Evolutionary conservation across 2,797 vertebrate species (phyloP).

Genomic region (Lithobates sylvaticus): DNA sequence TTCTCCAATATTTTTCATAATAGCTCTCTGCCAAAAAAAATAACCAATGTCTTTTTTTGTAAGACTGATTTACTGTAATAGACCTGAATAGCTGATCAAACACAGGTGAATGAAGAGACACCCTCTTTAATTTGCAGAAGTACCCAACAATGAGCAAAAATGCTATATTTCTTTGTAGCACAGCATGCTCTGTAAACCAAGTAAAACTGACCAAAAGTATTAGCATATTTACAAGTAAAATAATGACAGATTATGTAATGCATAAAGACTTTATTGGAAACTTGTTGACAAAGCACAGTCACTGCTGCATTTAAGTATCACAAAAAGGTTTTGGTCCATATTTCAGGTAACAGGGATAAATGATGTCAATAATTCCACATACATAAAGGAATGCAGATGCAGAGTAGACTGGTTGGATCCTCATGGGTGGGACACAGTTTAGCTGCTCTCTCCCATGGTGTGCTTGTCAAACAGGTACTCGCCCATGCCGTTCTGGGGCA

Average conservation of each 20-base stretch:
- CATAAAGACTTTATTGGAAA: slow-evolving; percentile 56
- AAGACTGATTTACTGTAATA: no score
- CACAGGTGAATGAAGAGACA: no score
- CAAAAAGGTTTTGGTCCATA: not conserved
- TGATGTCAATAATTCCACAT: not conserved
- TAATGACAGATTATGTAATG: not conserved
- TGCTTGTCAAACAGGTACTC: slow-evolving; percentile 66
- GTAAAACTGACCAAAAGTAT: no score
- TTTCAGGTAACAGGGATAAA: not conserved
- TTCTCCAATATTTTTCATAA: no score
- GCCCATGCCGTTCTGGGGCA: slow-evolving; percentile 60
- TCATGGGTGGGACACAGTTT: not conserved
- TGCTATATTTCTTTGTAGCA: no score
- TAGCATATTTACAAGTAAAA: not conserved
- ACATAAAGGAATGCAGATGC: slow-evolving; percentile 24
- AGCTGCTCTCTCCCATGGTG: slow-evolving; percentile 58
- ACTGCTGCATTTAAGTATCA: slow-evolving; percentile 10
- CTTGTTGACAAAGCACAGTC: slow-evolving; percentile 60
- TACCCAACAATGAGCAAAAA: no score
- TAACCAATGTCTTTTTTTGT: no score
- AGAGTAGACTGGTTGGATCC: slow-evolving; percentile 35
- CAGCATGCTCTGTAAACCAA: no score
- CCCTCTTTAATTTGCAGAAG: no score
- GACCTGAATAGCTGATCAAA: no score
- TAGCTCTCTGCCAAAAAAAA: no score